phyloP scores from a whole-genome alignment of 2,113 vertebrate species.

The Tenrec ecaudatus region DNA sequence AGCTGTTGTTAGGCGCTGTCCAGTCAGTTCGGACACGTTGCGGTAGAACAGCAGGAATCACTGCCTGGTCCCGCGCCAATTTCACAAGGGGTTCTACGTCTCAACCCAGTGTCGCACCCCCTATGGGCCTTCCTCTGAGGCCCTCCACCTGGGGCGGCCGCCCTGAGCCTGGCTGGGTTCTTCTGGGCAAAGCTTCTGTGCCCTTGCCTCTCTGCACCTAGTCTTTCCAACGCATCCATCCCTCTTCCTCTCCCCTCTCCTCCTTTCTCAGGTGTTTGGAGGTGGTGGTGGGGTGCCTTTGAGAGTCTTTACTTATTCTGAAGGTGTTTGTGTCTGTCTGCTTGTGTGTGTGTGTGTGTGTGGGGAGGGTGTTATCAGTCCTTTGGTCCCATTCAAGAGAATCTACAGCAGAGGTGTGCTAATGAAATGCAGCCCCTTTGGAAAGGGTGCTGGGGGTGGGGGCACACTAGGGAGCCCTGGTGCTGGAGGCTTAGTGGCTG shows the following conservation, averaged over 20 bases:
- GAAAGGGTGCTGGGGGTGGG: not conserved
- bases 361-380: not conserved
- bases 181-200: not conserved
- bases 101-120: too few relatives aligned
- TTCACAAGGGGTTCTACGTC: too few relatives aligned
- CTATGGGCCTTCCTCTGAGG: not conserved
- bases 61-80: too few relatives aligned
- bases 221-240: not conserved
- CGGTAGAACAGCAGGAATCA: too few relatives aligned
- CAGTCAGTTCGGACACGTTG: too few relatives aligned
- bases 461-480: too few relatives aligned
- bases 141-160: rapidly evolving
- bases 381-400: not conserved
- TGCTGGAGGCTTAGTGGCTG: too few relatives aligned
- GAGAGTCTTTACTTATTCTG: not conserved
- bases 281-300: rapidly evolving
- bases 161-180: not conserved
- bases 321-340: not conserved
- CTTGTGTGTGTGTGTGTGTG: not conserved
- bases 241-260: not conserved
- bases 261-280: not conserved
- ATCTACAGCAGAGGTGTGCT: not conserved
- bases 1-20: too few relatives aligned
- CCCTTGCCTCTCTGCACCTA: not conserved
- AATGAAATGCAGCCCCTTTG: not conserved